A percentile compares a stretch with the other conserved stretches of the same genome.
phyloP scores from a whole-genome alignment of 64 coral and sea anemone species.

The Stichodactyla helianthus region DNA sequence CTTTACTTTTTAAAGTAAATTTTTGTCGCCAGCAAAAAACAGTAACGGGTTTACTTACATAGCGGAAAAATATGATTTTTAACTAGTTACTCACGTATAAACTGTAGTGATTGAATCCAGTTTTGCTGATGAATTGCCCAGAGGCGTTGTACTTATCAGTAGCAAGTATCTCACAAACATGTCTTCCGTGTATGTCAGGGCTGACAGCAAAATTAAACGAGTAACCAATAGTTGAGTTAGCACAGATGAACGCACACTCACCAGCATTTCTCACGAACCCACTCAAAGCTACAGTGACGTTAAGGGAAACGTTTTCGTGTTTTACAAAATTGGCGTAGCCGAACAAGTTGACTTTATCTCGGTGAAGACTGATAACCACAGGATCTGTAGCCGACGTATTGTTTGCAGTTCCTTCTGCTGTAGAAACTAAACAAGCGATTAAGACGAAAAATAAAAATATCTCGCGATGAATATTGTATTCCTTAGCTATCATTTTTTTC shows the following conservation, averaged over 20 bases:
- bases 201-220: slow-evolving; percentile 40
- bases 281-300: not conserved
- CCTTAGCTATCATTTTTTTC: not conserved
- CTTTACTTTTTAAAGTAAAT: not conserved
- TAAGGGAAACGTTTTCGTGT: not conserved
- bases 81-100: slow-evolving; percentile 1
- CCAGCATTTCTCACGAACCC: slow-evolving; percentile 5
- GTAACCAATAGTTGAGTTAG: not conserved
- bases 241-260: not conserved
- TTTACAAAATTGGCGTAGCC: slow-evolving; percentile 7
- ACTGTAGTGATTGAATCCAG: slow-evolving; percentile 17
- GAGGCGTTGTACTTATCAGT: slow-evolving; percentile 31
- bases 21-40: not conserved
- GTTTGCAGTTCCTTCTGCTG: not conserved
- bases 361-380: not conserved
- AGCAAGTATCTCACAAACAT: slow-evolving; percentile 26
- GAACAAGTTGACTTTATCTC: not conserved
- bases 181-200: not conserved
- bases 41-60: not conserved
- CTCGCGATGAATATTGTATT: not conserved
- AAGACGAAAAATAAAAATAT: not conserved
- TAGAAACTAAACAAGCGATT: not conserved
- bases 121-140: slow-evolving; percentile 5
- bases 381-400: not conserved
- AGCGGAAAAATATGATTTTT: not conserved